A percentile compares a stretch with the other conserved stretches of the same genome.
Evolutionary conservation across 1,140 invertebrate genomes (phyloP).

Genomic region (Mya arenaria): DNA sequence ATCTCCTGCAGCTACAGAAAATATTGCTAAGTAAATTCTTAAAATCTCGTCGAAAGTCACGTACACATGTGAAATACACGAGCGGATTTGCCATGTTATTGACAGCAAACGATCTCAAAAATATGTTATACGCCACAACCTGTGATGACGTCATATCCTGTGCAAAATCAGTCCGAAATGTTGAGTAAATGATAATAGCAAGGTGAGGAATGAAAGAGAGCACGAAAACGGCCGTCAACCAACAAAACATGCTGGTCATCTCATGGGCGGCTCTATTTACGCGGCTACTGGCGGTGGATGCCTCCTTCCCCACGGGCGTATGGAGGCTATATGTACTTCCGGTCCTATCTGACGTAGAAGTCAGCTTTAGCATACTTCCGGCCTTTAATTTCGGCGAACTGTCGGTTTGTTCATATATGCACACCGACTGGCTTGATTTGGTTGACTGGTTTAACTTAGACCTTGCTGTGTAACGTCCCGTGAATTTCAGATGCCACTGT

Average conservation of each 20-base stretch:
- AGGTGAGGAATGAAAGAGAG: constrained; percentile 66
- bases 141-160: constrained; percentile 18
- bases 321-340: background rate
- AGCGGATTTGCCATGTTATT: constrained; percentile 70
- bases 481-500: background rate
- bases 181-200: constrained; percentile 55
- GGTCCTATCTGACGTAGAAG: background rate
- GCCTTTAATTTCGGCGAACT: background rate
- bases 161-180: constrained; percentile 30
- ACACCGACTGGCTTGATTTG: background rate
- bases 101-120: constrained; percentile 67
- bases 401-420: background rate
- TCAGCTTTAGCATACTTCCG: background rate
- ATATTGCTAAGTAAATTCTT: background rate
- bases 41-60: constrained; percentile 5
- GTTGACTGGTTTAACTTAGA: too few species aligned
- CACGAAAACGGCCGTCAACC: constrained; percentile 63
- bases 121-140: constrained; percentile 48
- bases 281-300: background rate
- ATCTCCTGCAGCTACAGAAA: background rate
- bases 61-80: constrained; percentile 53
- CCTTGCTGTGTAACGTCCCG: background rate
- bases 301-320: background rate
- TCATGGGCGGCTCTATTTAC: background rate
- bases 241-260: constrained; percentile 62